These are phyloP conservation scores for Andrena bicolor DNA, from an alignment of 2,888 invertebrate species.

Conservation along the genomic window DNA sequence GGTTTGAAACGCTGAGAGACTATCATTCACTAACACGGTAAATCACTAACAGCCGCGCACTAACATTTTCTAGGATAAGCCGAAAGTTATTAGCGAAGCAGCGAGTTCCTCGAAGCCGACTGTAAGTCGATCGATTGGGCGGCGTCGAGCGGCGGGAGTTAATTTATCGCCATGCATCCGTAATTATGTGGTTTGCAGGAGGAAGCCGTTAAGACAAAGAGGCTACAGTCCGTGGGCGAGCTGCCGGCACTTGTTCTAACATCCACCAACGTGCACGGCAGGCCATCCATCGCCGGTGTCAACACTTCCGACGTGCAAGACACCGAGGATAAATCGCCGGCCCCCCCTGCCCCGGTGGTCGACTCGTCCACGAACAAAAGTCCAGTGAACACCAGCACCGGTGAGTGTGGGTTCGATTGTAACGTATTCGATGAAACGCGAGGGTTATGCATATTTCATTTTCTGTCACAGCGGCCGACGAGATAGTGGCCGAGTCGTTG, in stretches of 20 bases:
- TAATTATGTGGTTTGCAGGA: slow-evolving; percentile 71
- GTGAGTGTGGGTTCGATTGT: slow-evolving; percentile 66
- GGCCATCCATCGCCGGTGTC: slow-evolving; percentile 78
- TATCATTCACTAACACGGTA: slow-evolving; percentile 22
- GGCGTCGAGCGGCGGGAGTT: neutral
- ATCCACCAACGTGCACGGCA: slow-evolving; percentile 77
- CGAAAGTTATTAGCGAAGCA: slow-evolving; percentile 78
- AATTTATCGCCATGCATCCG: neutral
- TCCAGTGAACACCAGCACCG: slow-evolving; percentile 76
- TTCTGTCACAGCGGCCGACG: slow-evolving; percentile 77
- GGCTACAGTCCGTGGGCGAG: slow-evolving; percentile 80
- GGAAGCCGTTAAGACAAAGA: slow-evolving; percentile 76
- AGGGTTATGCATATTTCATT: too few relatives aligned
- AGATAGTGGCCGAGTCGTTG: slow-evolving; percentile 91
- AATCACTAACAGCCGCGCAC: slow-evolving; percentile 54
- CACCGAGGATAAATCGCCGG: slow-evolving; percentile 76
- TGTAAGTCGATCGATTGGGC: slow-evolving; percentile 77
- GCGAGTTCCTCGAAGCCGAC: slow-evolving; percentile 81
- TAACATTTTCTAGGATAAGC: slow-evolving; percentile 80
- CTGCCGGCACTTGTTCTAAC: slow-evolving; percentile 73
- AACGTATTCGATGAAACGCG: neutral
- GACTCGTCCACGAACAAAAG: slow-evolving; percentile 79
- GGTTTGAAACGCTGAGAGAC: slow-evolving; percentile 39
- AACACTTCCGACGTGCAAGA: slow-evolving; percentile 76
- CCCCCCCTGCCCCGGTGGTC: slow-evolving; percentile 66